A percentile compares a stretch with the other conserved stretches of the same genome.
Conservation (phyloP, 2,888 invertebrate genomes). For the Spialia ferax region DNA sequence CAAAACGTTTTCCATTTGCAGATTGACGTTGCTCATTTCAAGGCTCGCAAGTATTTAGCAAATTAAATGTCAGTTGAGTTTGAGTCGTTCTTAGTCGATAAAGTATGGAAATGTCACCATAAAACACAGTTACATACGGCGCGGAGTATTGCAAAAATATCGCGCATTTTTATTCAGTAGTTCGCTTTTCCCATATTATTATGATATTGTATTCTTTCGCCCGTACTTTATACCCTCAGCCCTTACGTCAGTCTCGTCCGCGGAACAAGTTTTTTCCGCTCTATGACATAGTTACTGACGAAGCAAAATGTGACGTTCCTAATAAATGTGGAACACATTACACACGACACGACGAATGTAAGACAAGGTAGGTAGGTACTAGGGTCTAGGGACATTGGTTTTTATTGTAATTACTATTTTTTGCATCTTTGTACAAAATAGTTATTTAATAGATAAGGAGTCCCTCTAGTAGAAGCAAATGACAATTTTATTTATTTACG, state of each 20-base stretch:
- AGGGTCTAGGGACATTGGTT: no score
- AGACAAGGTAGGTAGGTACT: neutral
- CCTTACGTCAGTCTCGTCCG: slow-evolving; percentile 26
- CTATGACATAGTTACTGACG: slow-evolving; percentile 36
- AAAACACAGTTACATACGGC: neutral
- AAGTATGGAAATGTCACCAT: slow-evolving; percentile 15
- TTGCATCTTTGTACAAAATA: no score
- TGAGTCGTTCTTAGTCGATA: slow-evolving; percentile 24
- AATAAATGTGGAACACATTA: slow-evolving; percentile 33
- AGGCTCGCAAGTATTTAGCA: slow-evolving; percentile 40
- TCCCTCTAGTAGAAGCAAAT: slow-evolving; percentile 1
- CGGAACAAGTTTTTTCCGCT: slow-evolving; percentile 36
- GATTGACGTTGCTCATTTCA: slow-evolving; percentile 45
- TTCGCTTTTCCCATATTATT: slow-evolving; percentile 24
- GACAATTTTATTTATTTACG: no score
- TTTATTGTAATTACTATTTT: no score
- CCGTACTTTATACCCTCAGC: slow-evolving; percentile 23
- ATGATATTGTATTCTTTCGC: slow-evolving; percentile 38
- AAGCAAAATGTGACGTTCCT: slow-evolving; percentile 29
- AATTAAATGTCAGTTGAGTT: slow-evolving; percentile 39
- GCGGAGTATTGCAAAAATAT: slow-evolving; percentile 24
- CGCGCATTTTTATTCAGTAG: slow-evolving; percentile 39
- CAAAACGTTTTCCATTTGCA: slow-evolving; percentile 36
- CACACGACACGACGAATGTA: neutral
- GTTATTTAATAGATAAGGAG: no score